Evolutionary conservation across 2,797 vertebrate genomes (phyloP).

Genomic region (Microctenopoma steveboyesi): DNA sequence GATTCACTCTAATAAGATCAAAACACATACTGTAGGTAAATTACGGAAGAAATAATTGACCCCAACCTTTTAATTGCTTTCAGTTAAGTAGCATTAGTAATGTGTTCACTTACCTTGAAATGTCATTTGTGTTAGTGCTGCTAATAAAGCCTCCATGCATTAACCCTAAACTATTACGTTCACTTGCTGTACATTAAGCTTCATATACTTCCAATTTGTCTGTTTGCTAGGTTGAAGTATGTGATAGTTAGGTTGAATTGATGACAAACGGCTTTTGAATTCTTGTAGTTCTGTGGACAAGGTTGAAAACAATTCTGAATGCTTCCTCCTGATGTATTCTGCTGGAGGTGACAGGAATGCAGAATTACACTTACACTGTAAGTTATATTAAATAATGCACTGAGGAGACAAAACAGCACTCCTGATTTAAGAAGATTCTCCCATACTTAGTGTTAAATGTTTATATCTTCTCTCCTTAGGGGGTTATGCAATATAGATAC

Average conservation of each 20-base stretch:
- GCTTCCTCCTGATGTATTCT: not conserved
- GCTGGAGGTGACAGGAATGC: conserved; percentile 9
- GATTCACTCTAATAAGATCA: conserved; percentile 25
- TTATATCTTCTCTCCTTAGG: conserved; percentile 37
- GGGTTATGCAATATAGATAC: conserved; percentile 36
- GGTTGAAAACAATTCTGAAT: not conserved
- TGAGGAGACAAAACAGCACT: conserved; percentile 13
- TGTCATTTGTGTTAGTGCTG: conserved; percentile 44
- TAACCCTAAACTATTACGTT: conserved; percentile 8
- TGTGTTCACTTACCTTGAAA: conserved; percentile 56
- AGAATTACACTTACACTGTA: conserved; percentile 22
- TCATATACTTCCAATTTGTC: no score
- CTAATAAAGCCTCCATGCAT: conserved; percentile 27
- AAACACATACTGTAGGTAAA: conserved; percentile 26
- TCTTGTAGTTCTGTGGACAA: not conserved
- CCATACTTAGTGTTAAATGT: conserved; percentile 49
- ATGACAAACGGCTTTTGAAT: no score
- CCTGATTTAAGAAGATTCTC: conserved; percentile 17
- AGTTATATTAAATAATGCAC: conserved; percentile 39
- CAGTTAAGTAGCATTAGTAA: conserved; percentile 62
- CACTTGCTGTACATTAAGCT: not conserved
- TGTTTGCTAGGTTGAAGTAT: no score
- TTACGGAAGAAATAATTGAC: conserved; percentile 39
- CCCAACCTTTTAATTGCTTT: conserved; percentile 41
- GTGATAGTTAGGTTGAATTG: no score